A percentile compares a stretch with the other conserved stretches of the same genome.
phyloP scores from a whole-genome alignment of 2,113 vertebrate species.

The Limanda limanda region DNA sequence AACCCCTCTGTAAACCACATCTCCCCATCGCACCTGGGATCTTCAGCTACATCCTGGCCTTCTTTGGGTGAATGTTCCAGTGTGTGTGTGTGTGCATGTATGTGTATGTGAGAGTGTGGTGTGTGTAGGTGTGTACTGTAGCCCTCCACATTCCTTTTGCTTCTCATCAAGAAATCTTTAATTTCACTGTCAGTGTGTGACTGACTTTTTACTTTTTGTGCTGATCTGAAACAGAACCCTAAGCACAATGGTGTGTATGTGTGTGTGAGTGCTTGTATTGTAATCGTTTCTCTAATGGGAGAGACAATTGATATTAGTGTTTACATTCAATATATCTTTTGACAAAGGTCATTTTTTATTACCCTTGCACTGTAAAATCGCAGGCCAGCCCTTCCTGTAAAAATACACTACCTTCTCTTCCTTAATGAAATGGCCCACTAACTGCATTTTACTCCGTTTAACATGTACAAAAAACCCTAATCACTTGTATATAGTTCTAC shows the following conservation, averaged over 20 bases:
- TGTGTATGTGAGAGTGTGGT: neutral
- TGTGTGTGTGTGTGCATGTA: neutral
- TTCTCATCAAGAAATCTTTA: conserved; percentile 17
- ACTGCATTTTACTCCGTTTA: conserved; percentile 45
- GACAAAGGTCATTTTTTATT: conserved; percentile 46
- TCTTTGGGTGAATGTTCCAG: conserved; percentile 22
- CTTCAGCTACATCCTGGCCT: conserved; percentile 41
- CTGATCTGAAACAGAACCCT: conserved; percentile 45
- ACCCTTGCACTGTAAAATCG: conserved; percentile 51
- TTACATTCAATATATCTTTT: conserved; percentile 21
- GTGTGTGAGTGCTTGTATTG: no score
- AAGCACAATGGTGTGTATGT: conserved; percentile 68
- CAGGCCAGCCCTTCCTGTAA: conserved; percentile 34
- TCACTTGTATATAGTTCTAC: conserved; percentile 36
- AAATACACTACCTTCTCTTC: conserved; percentile 10
- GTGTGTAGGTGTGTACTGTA: neutral
- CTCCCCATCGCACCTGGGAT: conserved; percentile 38
- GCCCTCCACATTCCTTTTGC: conserved; percentile 29
- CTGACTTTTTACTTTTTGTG: conserved; percentile 30
- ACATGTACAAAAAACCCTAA: conserved; percentile 14
- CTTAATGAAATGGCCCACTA: conserved; percentile 35
- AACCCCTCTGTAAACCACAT: conserved; percentile 73
- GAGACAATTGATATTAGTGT: neutral
- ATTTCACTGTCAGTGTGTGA: conserved; percentile 30
- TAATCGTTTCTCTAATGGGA: no score